A percentile compares a stretch with the other conserved stretches of the same genome.
phyloP scores from a whole-genome alignment of 2,797 vertebrate genomes.

The Yasuhikotakia modesta region DNA sequence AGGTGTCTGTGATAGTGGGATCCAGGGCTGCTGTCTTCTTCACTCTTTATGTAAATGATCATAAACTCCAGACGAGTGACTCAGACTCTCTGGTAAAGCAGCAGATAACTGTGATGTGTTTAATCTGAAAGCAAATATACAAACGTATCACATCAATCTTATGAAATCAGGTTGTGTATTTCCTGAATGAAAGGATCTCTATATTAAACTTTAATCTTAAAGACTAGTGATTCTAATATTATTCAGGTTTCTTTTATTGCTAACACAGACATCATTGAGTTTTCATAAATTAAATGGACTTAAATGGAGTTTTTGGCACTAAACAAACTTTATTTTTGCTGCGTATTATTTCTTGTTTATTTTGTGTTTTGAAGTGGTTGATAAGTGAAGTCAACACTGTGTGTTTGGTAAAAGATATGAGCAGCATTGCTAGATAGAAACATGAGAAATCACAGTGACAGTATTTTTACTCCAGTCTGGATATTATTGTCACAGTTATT shows the following conservation, averaged over 20 bases:
- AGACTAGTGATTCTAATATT: neutral
- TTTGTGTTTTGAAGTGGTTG: neutral
- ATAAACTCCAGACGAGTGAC: slow-evolving; percentile 76
- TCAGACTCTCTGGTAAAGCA: slow-evolving; percentile 75
- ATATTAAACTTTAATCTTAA: too few species aligned
- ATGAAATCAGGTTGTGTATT: too few species aligned
- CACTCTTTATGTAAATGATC: slow-evolving; percentile 84
- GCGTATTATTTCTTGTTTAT: neutral
- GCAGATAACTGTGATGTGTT: neutral
- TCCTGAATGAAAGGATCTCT: too few species aligned
- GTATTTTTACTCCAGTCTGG: slow-evolving; percentile 17
- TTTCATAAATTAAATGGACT: neutral
- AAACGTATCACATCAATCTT: neutral
- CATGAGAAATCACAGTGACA: neutral
- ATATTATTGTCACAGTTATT: neutral
- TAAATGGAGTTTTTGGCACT: neutral
- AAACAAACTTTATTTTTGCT: neutral
- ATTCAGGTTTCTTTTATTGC: neutral
- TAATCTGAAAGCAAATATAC: neutral
- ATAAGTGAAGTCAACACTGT: neutral
- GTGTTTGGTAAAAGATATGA: neutral
- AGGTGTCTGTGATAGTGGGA: slow-evolving; percentile 79
- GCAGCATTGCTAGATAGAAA: neutral
- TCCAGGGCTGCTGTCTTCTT: slow-evolving; percentile 81
- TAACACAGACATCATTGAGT: neutral